phyloP scores from a whole-genome alignment of 2,113 vertebrate genomes.

The Apteryx owenii region DNA sequence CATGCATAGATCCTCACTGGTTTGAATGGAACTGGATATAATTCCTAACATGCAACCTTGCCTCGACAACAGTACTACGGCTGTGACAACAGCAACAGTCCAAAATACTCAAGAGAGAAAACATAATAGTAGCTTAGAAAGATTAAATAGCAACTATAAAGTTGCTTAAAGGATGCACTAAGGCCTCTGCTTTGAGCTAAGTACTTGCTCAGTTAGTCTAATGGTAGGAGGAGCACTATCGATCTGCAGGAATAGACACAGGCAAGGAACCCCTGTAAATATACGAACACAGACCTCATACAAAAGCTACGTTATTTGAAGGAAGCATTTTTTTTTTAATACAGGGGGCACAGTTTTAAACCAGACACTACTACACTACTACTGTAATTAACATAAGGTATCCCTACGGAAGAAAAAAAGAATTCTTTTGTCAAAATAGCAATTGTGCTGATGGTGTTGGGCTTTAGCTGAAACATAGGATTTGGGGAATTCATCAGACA shows the following conservation, averaged over 20 bases:
- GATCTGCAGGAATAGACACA: not conserved
- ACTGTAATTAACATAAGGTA: not conserved
- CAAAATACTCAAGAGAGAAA: not conserved
- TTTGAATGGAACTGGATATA: accelerated
- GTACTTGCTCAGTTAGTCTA: not conserved
- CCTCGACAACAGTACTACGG: not conserved
- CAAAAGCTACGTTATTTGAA: not conserved
- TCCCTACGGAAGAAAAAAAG: not conserved
- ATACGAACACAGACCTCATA: not conserved
- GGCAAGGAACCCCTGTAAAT: not conserved
- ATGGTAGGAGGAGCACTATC: not conserved
- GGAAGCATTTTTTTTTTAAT: no score
- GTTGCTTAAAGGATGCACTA: not conserved
- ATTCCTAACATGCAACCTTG: not conserved
- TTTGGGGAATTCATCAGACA: not conserved
- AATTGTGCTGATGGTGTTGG: not conserved
- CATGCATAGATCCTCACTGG: not conserved
- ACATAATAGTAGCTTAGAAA: not conserved
- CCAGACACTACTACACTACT: no score
- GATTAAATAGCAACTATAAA: not conserved
- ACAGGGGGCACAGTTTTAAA: no score
- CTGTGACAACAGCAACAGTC: not conserved
- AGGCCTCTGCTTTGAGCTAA: not conserved
- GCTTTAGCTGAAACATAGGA: not conserved
- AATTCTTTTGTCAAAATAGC: not conserved